These are phyloP conservation scores for Triops cancriformis DNA, from an alignment of 1,140 invertebrate species.

Conservation along the genomic window DNA sequence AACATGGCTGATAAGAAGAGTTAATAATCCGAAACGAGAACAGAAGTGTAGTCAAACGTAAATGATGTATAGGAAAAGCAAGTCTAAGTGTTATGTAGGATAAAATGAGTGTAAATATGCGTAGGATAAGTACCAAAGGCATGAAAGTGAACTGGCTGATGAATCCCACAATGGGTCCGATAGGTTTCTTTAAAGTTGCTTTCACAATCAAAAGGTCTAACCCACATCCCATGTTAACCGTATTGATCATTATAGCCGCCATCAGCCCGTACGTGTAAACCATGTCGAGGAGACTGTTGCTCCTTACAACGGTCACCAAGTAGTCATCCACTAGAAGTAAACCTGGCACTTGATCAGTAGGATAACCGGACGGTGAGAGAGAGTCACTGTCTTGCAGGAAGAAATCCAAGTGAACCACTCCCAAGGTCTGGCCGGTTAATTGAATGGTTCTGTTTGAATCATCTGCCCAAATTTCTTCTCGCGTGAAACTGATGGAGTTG, in stretches of 20 bases:
- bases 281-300: constrained; percentile 19
- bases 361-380: background rate
- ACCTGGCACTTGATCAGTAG: background rate
- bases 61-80: no score
- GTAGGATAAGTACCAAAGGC: constrained; percentile 57
- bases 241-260: constrained; percentile 23
- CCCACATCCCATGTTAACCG: constrained; percentile 86
- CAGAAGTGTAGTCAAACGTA: no score
- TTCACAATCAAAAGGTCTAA: constrained; percentile 66
- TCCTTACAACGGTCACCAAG: constrained; percentile 17
- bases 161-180: constrained; percentile 74
- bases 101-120: no score
- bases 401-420: constrained; percentile 20
- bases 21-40: background rate
- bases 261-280: constrained; percentile 24
- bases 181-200: constrained; percentile 58
- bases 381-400: constrained; percentile 11
- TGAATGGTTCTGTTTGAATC: constrained; percentile 14
- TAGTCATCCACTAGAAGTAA: constrained; percentile 1
- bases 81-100: no score
- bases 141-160: constrained; percentile 76
- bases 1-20: background rate
- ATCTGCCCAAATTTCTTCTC: constrained; percentile 11
- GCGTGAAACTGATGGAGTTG: background rate
- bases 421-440: constrained; percentile 17